Percentiles rank a stretch among this genome's conserved stretches.
phyloP scores from a whole-genome alignment of 1,140 invertebrate species.

The Drosophila mauritiana region DNA sequence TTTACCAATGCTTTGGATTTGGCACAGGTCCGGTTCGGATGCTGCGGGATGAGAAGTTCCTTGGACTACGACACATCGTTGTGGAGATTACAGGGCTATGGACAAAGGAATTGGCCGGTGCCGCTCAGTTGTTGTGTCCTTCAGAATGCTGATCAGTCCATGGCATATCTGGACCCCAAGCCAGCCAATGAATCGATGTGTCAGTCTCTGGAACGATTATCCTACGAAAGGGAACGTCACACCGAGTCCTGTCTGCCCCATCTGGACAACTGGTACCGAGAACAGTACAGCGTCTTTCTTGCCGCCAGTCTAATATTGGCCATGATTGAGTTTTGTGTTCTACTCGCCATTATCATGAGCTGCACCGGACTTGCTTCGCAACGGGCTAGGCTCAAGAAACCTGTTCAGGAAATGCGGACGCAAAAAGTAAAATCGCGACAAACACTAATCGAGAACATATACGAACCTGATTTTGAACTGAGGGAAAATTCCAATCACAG shows the following conservation, averaged over 20 bases:
- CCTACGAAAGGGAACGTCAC: slow-evolving; percentile 88
- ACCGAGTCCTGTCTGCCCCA: slow-evolving; percentile 89
- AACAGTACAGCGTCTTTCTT: slow-evolving; percentile 90
- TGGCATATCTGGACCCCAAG: slow-evolving; percentile 90
- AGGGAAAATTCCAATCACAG: slow-evolving; percentile 24
- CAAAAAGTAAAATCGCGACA: slow-evolving; percentile 51
- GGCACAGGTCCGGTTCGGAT: slow-evolving; percentile 91
- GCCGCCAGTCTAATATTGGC: slow-evolving; percentile 88
- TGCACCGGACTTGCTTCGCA: slow-evolving; percentile 87
- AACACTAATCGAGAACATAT: slow-evolving; percentile 73
- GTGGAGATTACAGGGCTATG: slow-evolving; percentile 91
- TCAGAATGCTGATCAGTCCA: slow-evolving; percentile 86
- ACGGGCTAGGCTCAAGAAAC: slow-evolving; percentile 36
- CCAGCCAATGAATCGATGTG: slow-evolving; percentile 90
- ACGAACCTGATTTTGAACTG: slow-evolving; percentile 70
- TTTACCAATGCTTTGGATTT: slow-evolving; percentile 93
- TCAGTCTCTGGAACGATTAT: slow-evolving; percentile 88
- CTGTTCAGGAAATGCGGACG: not conserved
- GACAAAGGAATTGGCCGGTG: slow-evolving; percentile 89
- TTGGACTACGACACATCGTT: slow-evolving; percentile 92
- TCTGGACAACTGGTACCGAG: slow-evolving; percentile 91
- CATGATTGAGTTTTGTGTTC: slow-evolving; percentile 88
- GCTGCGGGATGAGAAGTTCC: slow-evolving; percentile 92
- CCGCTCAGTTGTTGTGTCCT: slow-evolving; percentile 92
- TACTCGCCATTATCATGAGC: slow-evolving; percentile 89